A percentile compares a stretch with the other conserved stretches of the same genome.
phyloP scores from a whole-genome alignment of 2,113 vertebrate genomes.

The Zeus faber region DNA sequence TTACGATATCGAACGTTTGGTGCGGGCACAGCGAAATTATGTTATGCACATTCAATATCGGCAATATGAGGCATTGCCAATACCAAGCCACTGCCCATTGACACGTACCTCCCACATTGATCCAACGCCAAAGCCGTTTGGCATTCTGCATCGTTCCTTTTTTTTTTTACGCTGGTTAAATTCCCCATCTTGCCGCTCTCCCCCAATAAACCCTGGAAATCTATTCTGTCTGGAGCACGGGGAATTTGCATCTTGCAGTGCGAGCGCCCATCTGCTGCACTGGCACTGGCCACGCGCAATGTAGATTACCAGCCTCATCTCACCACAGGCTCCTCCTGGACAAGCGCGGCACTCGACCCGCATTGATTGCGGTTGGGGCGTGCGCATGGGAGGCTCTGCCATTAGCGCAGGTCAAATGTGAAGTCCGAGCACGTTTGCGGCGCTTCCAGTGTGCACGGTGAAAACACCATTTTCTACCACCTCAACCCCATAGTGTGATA shows the following conservation, averaged over 20 bases:
- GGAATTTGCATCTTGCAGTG: conserved; percentile 44
- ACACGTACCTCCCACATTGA: conserved; percentile 13
- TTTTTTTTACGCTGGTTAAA: conserved; percentile 32
- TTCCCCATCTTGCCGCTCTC: conserved; percentile 29
- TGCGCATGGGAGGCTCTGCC: no score
- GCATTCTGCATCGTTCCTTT: background rate
- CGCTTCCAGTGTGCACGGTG: no score
- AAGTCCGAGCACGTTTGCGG: no score
- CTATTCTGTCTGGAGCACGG: conserved; percentile 39
- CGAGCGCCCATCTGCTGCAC: conserved; percentile 62
- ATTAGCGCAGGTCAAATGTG: background rate
- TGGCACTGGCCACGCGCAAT: conserved; percentile 40
- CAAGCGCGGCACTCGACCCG: no score
- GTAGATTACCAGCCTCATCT: conserved; percentile 55
- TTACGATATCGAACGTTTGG: conserved; percentile 6
- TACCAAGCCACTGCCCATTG: conserved; percentile 11
- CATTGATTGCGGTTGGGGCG: no score
- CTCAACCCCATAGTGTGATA: no score
- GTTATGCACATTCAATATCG: background rate
- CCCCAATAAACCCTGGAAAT: conserved; percentile 29
- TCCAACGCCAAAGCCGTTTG: conserved; percentile 16
- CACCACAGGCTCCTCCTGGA: no score
- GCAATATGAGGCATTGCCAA: no score
- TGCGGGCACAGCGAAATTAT: conserved; percentile 6
- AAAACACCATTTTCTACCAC: background rate